Base-by-base conservation (phyloP, 1,140 invertebrate genomes). In the Phocides pigmalion region DNA sequence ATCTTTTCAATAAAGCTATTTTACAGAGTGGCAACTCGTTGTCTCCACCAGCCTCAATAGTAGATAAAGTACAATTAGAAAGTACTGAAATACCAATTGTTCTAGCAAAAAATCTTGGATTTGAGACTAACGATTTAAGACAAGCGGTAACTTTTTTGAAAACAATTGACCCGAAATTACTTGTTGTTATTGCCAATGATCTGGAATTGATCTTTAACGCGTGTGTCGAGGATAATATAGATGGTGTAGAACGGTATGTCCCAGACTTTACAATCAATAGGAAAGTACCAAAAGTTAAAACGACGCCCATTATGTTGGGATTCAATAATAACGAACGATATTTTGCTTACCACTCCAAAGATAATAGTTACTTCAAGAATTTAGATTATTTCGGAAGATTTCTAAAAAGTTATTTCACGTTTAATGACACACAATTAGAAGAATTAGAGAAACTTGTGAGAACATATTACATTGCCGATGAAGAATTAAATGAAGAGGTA, bases 381-480 rank as follows among this genome's bases (percentile, higher is more conserved):
- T 44, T 73, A 35, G 32, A 68, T n/a, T 49, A 71, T 16, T 69
- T 72, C 41, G 28, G 61, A 8, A 39, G 51, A n/a, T 64, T 53
- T 32, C 42, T 75, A 15, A 50, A 28, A n/a, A 53, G 63, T n/a
- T 67, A 59, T 14, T 77, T 77, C 37, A 49, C 62, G 16, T 74
- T 76, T 61, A 19, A 70, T 28, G 37, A 62, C 0, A n/a, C 61
- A 2, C 17, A 51, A 14, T 49, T 66, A 17, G 37, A 19, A 9
- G 16, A 69, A 22, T 56, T 67, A 61, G 35, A 51, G 4, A 14
- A 66, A 14, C 15, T 70, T 4, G 56, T 79, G 2, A 59, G 46
- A 9, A 47, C 68, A 42, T 80, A 74, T 49, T 82, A 82, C 51
- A 62, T 82, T 17, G 79, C 79, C 0, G 76, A 74, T 59, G 56